Evolutionary conservation across 1,140 invertebrate genomes (phyloP).

Genomic region (Drosophila ficusphila): DNA sequence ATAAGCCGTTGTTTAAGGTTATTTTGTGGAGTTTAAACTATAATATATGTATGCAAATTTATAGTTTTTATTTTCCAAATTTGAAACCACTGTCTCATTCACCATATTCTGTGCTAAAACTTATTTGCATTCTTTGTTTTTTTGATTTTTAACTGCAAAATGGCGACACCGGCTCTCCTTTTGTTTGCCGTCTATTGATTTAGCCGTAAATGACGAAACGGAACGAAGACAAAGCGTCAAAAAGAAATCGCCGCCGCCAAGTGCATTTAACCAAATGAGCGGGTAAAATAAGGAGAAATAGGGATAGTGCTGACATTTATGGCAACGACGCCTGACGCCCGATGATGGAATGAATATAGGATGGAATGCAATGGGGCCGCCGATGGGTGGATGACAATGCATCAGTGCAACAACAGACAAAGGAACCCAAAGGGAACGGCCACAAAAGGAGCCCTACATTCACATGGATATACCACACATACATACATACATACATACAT

Average conservation of each 20-base stretch:
- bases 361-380: constrained; percentile 7
- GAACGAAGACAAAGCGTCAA: constrained; percentile 22
- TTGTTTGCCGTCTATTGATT: constrained; percentile 56
- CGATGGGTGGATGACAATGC: constrained; percentile 48
- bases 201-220: constrained; percentile 29
- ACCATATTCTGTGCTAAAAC: neutral
- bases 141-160: constrained; percentile 23
- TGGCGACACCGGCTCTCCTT: constrained; percentile 52
- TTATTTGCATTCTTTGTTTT: neutral
- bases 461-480: neutral
- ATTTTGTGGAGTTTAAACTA: neutral
- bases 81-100: constrained; percentile 6
- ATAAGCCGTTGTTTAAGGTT: neutral
- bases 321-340: constrained; percentile 12
- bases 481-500: too few relatives aligned
- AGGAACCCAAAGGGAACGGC: constrained; percentile 46
- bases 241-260: constrained; percentile 31
- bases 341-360: neutral
- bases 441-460: constrained; percentile 45
- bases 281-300: constrained; percentile 15
- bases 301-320: constrained; percentile 44
- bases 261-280: constrained; percentile 66
- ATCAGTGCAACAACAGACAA: constrained; percentile 44
- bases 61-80: neutral
- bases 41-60: neutral